phyloP scores from a whole-genome alignment of 2,888 invertebrate genomes.

The Caenorhabditis virilis region DNA sequence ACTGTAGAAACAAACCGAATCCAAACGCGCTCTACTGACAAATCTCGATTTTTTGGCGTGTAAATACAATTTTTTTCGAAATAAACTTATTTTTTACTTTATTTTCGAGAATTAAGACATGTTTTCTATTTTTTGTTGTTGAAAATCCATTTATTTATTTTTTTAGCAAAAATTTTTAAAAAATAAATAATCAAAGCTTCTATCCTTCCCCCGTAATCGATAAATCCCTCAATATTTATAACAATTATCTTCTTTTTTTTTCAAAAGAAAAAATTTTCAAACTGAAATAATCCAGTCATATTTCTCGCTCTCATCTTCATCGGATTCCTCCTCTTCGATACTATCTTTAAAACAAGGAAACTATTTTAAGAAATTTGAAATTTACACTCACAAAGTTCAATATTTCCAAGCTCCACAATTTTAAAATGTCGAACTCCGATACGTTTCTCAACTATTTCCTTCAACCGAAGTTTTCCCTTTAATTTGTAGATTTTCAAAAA shows the following conservation, averaged over 20 bases:
- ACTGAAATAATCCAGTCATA: constrained; percentile 37
- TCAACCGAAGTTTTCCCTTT: constrained; percentile 16
- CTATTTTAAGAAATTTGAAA: neutral
- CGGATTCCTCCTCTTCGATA: constrained; percentile 25
- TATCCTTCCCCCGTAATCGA: too few relatives aligned
- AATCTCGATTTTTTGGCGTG: too few relatives aligned
- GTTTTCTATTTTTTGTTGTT: too few relatives aligned
- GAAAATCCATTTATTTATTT: too few relatives aligned
- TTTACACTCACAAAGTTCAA: constrained; percentile 13
- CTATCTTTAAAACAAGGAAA: constrained; percentile 13
- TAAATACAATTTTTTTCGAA: too few relatives aligned
- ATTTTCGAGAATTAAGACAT: too few relatives aligned
- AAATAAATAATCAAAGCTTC: neutral
- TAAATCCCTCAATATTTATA: too few relatives aligned
- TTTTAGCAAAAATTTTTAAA: too few relatives aligned
- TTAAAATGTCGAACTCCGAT: constrained; percentile 23
- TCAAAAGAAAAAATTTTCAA: neutral
- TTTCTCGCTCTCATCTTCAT: constrained; percentile 5
- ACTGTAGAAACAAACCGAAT: too few relatives aligned
- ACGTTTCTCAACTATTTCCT: constrained; percentile 13
- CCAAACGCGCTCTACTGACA: too few relatives aligned
- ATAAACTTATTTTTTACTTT: too few relatives aligned
- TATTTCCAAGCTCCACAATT: constrained; percentile 20
- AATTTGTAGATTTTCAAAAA: constrained; percentile 2
- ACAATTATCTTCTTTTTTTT: too few relatives aligned